Conservation (phyloP, 2,113 vertebrate species). For the Orientallactaga bullata region DNA sequence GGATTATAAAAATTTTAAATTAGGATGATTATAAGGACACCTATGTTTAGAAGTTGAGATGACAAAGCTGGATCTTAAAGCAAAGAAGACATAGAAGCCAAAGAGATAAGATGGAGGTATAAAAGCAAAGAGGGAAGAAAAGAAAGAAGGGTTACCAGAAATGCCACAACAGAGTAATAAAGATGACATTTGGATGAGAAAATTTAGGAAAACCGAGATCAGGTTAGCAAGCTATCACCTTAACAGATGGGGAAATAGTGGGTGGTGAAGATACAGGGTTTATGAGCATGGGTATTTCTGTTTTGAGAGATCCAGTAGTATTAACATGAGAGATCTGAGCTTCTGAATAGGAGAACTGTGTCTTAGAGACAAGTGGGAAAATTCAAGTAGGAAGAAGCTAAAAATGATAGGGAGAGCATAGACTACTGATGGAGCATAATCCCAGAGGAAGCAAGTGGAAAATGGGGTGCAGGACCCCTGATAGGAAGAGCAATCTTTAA, state of each 20-base stretch:
- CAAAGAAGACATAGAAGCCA: not conserved
- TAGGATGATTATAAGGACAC: not conserved
- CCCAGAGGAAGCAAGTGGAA: not conserved
- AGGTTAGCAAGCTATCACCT: too few species aligned
- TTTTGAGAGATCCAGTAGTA: not conserved
- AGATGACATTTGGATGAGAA: not conserved
- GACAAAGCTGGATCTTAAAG: not conserved
- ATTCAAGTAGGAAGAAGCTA: not conserved
- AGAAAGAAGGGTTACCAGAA: not conserved
- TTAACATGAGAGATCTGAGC: not conserved
- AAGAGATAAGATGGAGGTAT: not conserved
- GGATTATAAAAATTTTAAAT: not conserved
- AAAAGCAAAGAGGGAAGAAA: constrained; percentile 1
- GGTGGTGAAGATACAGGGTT: not conserved
- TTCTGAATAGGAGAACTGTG: not conserved
- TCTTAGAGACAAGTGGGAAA: not conserved
- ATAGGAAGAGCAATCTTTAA: not conserved
- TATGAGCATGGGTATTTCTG: not conserved
- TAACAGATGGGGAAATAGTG: not conserved
- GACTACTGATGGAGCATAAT: not conserved
- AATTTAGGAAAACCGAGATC: not conserved
- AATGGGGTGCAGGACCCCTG: not conserved
- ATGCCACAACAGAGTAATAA: not conserved
- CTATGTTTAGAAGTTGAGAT: not conserved
- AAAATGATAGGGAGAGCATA: not conserved